These are phyloP conservation scores for Hydrozoanthus tunicans DNA, from an alignment of 64 coral and sea anemone species.

Conservation along the genomic window DNA sequence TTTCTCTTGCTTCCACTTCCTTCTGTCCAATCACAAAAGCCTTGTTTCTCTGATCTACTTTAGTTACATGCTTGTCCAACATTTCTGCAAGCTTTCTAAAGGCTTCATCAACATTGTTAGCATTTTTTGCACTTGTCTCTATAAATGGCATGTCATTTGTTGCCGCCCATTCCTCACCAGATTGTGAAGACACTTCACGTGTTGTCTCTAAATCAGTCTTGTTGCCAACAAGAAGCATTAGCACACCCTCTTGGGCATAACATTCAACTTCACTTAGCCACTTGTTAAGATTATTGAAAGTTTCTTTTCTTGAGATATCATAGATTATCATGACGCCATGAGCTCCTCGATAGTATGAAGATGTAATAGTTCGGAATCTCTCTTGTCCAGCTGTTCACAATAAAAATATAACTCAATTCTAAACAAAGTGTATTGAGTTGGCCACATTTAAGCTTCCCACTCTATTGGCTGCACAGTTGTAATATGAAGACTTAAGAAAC, in stretches of 20 bases:
- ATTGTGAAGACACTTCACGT: slow-evolving; percentile 78
- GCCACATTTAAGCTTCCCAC: too few relatives aligned
- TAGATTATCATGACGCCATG: slow-evolving; percentile 98
- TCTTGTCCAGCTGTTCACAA: slow-evolving; percentile 86
- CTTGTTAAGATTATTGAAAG: slow-evolving; percentile 91
- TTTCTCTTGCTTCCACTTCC: not conserved
- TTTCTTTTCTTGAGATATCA: slow-evolving; percentile 91
- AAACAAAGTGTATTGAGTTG: too few relatives aligned
- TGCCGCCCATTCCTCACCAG: slow-evolving; percentile 73
- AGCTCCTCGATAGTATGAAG: slow-evolving; percentile 91
- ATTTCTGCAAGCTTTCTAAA: slow-evolving; percentile 76
- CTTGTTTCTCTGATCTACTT: slow-evolving; percentile 39
- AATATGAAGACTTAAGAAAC: too few relatives aligned
- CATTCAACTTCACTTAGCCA: slow-evolving; percentile 91
- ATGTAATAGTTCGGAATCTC: slow-evolving; percentile 89
- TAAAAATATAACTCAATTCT: not conserved
- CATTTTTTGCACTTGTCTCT: slow-evolving; percentile 86
- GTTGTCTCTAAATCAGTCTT: slow-evolving; percentile 86
- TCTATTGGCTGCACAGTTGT: too few relatives aligned
- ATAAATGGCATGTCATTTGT: slow-evolving; percentile 92
- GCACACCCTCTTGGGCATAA: slow-evolving; percentile 86
- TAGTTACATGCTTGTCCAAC: slow-evolving; percentile 79
- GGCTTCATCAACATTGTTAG: slow-evolving; percentile 84
- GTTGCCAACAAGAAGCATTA: slow-evolving; percentile 89
- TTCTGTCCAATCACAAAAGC: slow-evolving; percentile 39